Evolutionary conservation across 2,113 vertebrate genomes (phyloP).

Genomic region (Megaptera novaeangliae): DNA sequence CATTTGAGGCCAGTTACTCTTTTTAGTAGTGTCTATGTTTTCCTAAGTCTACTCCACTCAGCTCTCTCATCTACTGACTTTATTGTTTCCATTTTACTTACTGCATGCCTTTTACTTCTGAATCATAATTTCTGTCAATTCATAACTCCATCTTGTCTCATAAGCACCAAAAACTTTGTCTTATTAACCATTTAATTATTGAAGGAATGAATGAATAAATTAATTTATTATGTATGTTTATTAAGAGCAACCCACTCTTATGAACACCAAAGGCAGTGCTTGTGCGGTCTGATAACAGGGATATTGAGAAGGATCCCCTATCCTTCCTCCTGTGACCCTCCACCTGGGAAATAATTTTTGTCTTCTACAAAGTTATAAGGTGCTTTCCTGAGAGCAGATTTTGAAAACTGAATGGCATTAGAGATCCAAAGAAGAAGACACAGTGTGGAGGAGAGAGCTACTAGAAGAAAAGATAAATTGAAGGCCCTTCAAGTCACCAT

Average conservation of each 20-base stretch:
- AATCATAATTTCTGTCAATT: not conserved
- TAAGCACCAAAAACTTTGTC: not conserved
- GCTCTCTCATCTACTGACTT: not conserved
- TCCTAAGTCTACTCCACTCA: not conserved
- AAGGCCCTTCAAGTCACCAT: not conserved
- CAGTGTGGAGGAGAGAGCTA: not conserved
- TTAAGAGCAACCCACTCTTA: not conserved
- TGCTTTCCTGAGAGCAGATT: not conserved
- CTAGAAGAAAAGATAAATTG: not conserved
- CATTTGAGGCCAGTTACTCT: not conserved
- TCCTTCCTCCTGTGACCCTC: not conserved
- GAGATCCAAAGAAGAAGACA: not conserved
- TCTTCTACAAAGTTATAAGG: not conserved
- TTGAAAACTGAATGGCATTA: not conserved
- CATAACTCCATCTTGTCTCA: not conserved
- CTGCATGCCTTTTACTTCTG: not conserved
- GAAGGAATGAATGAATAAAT: not conserved
- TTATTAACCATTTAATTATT: not conserved
- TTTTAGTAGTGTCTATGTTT: not conserved
- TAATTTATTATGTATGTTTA: not conserved
- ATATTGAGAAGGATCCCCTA: not conserved
- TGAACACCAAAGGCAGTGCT: not conserved
- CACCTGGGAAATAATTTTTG: not conserved
- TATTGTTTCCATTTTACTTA: not conserved
- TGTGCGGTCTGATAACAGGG: not conserved